Evolutionary conservation across 2,113 vertebrate genomes (phyloP).

Genomic region (Paedocypris sp.): DNA sequence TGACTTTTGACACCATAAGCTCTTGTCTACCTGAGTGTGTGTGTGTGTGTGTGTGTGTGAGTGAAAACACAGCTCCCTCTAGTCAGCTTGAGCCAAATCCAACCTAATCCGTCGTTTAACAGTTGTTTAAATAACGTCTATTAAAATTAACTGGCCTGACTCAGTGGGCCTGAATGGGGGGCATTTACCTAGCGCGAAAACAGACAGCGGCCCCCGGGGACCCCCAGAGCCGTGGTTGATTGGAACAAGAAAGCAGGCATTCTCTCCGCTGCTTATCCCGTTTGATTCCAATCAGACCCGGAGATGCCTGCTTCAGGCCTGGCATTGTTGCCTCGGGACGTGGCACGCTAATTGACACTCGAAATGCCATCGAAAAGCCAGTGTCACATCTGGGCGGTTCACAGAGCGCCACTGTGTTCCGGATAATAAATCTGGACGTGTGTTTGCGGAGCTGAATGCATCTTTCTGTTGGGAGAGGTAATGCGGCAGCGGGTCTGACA

Average conservation of each 20-base stretch:
- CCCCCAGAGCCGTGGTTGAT: constrained; percentile 44
- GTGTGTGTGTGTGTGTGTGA: constrained; percentile 18
- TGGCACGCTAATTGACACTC: not conserved
- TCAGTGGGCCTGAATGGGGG: constrained; percentile 48
- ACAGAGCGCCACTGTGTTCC: too few species aligned
- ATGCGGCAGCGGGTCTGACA: constrained; percentile 23
- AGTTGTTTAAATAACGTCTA: constrained; percentile 60
- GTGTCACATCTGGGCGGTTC: too few species aligned
- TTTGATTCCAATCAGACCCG: constrained; percentile 42
- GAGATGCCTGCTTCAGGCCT: constrained; percentile 32
- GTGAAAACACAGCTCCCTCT: constrained; percentile 38
- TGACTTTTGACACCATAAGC: constrained; percentile 22
- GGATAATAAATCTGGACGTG: not conserved
- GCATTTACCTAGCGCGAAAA: constrained; percentile 54
- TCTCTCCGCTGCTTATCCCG: constrained; percentile 43
- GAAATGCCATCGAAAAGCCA: not conserved
- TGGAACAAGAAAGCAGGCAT: constrained; percentile 49
- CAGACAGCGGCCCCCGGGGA: constrained; percentile 42
- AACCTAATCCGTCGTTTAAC: constrained; percentile 57
- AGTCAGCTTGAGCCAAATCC: constrained; percentile 42
- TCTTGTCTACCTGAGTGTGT: constrained; percentile 22
- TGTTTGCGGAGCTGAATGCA: constrained; percentile 14
- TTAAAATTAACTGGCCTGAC: constrained; percentile 47
- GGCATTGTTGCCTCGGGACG: not conserved
- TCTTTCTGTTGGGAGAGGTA: constrained; percentile 21